Base-by-base conservation (phyloP, 1,140 invertebrate species). In the Macrotrachela quadricornifera region DNA sequence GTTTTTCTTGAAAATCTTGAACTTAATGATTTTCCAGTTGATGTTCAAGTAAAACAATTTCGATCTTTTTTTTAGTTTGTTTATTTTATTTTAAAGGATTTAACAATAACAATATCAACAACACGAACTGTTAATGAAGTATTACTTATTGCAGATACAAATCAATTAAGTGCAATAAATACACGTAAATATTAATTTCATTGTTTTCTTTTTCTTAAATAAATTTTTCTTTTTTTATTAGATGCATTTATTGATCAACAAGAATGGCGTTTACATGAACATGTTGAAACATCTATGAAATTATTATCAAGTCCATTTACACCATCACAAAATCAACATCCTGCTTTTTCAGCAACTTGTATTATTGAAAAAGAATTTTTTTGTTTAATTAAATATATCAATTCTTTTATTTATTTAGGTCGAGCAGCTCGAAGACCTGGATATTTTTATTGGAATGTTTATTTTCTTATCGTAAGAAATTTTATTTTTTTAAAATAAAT, bases 371-470 rank as follows among this genome's bases (percentile, higher is more conserved):
- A 30, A 30, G 9, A 4, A 30, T 30, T 30, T 30, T 30, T 30
- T 30, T 30, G 2, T 30, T 30, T 15, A 13, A 39, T 16, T n/a
- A 51, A 41, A 50, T 57, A n/a, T n/a, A n/a, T n/a, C n/a, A n/a
- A n/a, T n/a, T n/a, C n/a, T n/a, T n/a, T n/a, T 47, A 40, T 46
- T 55, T 41, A 56, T 58, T 15, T 57, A 36, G 59, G 59, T 54
- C 38, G 58, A 47, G 59, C 58, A 8, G 56, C 59, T 11, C 41
- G 59, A 44, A 36, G 59, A 18, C 57, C 58, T 13, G 59, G 59
- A 38, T 61, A 59, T 53, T 61, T 59, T 50, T 61, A 59, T 48
- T 61, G 59, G 59, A 61, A 61, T 50, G 59, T 59, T 16, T 61
- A 58, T 48, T 51, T 61, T 39, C 49, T 61, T 16, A 61, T 61